phyloP scores from a whole-genome alignment of 2,113 vertebrate species.

The Isurus oxyrinchus region DNA sequence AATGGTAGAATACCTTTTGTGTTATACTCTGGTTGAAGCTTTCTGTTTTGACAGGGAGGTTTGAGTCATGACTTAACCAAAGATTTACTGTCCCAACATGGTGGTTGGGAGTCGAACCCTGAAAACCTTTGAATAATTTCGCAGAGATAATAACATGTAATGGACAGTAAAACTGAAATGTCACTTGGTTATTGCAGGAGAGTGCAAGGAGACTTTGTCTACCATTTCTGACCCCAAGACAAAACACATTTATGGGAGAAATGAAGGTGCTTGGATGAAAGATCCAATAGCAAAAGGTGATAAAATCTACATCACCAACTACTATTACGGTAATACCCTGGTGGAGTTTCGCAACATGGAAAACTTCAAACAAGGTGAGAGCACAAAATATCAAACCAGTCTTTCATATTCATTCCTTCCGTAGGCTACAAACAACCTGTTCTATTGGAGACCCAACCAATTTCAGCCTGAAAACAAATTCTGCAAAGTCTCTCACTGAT shows the following conservation, averaged over 20 bases:
- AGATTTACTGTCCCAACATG: not conserved
- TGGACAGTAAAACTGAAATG: not conserved
- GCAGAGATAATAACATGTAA: not conserved
- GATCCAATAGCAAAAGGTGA: constrained; percentile 76
- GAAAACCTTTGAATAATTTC: not conserved
- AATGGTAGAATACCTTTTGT: not conserved
- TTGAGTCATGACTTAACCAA: not conserved
- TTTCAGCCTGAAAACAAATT: not conserved
- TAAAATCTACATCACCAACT: constrained; percentile 87
- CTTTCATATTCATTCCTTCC: not conserved
- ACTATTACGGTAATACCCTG: constrained; percentile 86
- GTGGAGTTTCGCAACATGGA: constrained; percentile 91
- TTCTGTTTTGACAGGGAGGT: not conserved
- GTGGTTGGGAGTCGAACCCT: not conserved
- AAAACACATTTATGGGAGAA: constrained; percentile 86
- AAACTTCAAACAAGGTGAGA: constrained; percentile 82
- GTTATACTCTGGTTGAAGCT: not conserved
- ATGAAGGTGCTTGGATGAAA: constrained; percentile 97
- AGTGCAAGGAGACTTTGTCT: constrained; percentile 90
- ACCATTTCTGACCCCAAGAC: constrained; percentile 82
- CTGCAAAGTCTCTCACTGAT: not conserved
- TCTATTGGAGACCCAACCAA: not conserved
- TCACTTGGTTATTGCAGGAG: constrained; percentile 52
- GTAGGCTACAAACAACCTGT: not conserved
- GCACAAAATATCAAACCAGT: not conserved